Base-by-base conservation (phyloP, 2,888 invertebrate species). In the Leptinotarsa haldemani region DNA sequence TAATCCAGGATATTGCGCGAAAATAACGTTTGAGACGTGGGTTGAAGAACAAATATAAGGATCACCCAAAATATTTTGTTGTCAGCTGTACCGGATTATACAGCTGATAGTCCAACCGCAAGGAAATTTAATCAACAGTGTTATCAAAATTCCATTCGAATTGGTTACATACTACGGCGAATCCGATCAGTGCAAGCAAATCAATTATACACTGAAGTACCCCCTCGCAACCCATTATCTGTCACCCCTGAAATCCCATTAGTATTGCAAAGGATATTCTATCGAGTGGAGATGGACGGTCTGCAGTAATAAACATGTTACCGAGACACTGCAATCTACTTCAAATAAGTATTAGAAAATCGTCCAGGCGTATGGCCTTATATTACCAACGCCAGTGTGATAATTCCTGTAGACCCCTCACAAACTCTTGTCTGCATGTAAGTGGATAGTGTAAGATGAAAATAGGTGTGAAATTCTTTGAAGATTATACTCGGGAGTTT, bases 401-500 rank as follows among this genome's bases (percentile, higher is more conserved):
- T 80, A 80, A 79, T 78, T 76, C 76, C 74, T 71, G 75, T 69
- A 73, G 73, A 70, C 74, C 73, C 77, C 76, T 74, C 73, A 47
- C 50, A 80, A 80, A 75, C 76, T 81, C 84, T 82, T 79, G 82
- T 83, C 82, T 81, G 80, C 81, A 79, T 80, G 79, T 81, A 83
- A 82, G 82, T 82, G 82, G 81, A 82, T 82, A 79, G 80, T 83
- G 82, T 80, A 80, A 82, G 82, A 80, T 80, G 83, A 82, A 85
- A 85, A 83, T 84, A 82, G 83, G 84, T 84, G 84, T 85, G 83
- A 85, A 85, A 84, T 84, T 85, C 83, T 85, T 84, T 84, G 84
- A 84, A 80, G 82, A 82, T 83, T 82, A 80, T 73, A 76, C 75
- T 74, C 70, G 40, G 70, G 47, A 52, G 22, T 65, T 64, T 30